Conservation (phyloP, 2,888 invertebrate genomes). For the Cataglyphis altisquamis region DNA sequence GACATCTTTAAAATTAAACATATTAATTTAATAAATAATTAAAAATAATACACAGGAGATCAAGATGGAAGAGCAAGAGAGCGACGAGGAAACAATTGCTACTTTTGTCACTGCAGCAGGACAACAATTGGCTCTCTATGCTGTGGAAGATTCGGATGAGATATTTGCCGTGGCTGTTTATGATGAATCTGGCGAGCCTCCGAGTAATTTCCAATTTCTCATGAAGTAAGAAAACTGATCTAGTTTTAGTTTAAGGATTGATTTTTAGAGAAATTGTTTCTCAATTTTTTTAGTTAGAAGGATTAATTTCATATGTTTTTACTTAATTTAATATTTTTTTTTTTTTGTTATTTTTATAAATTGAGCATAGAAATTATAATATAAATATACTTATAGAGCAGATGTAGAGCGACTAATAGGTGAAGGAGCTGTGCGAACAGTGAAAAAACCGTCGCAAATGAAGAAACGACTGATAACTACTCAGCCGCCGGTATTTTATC, state of each 20-base stretch:
- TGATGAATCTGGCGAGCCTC: conserved; percentile 84
- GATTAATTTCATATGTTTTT: not conserved
- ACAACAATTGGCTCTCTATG: conserved; percentile 83
- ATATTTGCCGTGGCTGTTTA: conserved; percentile 85
- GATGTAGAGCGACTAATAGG: conserved; percentile 85
- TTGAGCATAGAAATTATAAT: not conserved
- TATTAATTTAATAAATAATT: conserved; percentile 40
- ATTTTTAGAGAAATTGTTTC: not conserved
- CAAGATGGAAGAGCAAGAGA: conserved; percentile 72
- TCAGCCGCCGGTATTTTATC: conserved; percentile 68
- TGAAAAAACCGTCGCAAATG: conserved; percentile 83
- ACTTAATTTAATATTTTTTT: not conserved
- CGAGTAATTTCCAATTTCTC: conserved; percentile 84
- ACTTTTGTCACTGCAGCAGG: conserved; percentile 84
- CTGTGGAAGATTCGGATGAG: conserved; percentile 85
- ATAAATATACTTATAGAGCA: conserved; percentile 73
- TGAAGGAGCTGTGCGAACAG: conserved; percentile 84
- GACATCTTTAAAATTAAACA: no score
- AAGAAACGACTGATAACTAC: conserved; percentile 78
- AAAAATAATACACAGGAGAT: conserved; percentile 60
- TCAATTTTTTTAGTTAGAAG: not conserved
- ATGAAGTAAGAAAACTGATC: conserved; percentile 78
- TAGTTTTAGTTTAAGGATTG: not conserved
- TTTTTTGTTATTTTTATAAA: not conserved
- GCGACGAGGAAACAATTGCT: conserved; percentile 84